Evolutionary conservation across 2,797 vertebrate genomes (phyloP), one percentile per base, ranked within the genome.

Genomic region (Anomalospiza imberbis): DNA sequence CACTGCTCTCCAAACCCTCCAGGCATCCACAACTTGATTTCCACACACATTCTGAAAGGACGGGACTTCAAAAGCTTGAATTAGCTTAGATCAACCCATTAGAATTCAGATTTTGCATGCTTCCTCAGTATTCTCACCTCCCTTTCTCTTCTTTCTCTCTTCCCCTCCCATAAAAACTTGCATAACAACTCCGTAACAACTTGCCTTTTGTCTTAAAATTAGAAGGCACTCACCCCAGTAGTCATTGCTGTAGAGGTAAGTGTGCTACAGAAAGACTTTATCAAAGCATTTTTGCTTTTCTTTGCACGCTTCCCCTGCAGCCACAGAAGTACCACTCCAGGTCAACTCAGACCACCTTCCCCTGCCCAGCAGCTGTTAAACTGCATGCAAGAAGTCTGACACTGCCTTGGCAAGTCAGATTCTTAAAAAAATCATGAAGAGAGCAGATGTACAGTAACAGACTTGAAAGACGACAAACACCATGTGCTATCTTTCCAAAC

Each of bases 381-480:
- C 31, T 34, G 36, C 50, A 58, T 17, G 6, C 17, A 78, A 62
- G 29, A 66, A 85, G 72, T 36, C 21, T 77, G 68, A 83, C 65
- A 45, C 13, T 54, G 84, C 54, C 45, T 76, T 61, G 40, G 47
- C 65, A 83, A 83, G 51, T 18, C 53, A 65, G 12, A 51, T 44
- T 67, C 70, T 54, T 73, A 5, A 66, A 88, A 80, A 80, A 71
- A 76, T 26, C 22, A 74, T 34, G 82, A 11, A 92, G 34, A 89
- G 85, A 81, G 45, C 91, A 95, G 80, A 92, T 90, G 77, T 50
- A 76, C 51, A 72, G 60, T 82, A 91, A 86, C 76, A 95, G 94
- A 89, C 57, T 85, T 36, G 67, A 78, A 85, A 91, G 48, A 88
- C 0, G 5, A 87, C 75, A 92, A 89, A 92, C 47, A 72, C 65